Evolutionary conservation across 2,888 invertebrate species (phyloP).

Genomic region (Ernsta delagoae): DNA sequence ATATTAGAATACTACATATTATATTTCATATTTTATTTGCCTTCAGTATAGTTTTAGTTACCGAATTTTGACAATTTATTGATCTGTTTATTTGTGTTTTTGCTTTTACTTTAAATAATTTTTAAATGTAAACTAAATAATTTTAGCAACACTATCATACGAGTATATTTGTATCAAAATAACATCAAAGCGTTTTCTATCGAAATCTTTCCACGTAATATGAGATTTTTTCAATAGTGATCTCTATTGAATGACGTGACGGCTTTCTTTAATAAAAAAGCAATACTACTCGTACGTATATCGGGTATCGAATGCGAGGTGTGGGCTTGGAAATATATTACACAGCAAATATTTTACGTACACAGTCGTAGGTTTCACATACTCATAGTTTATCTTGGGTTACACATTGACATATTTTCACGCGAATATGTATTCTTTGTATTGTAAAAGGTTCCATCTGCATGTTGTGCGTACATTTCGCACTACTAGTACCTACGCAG

Average conservation of each 20-base stretch:
- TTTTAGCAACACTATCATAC: neutral
- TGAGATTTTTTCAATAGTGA: slow-evolving; percentile 5
- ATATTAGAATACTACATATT: no score
- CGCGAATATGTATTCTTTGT: neutral
- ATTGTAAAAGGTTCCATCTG: neutral
- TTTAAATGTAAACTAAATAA: neutral
- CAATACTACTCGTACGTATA: neutral
- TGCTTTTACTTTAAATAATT: no score
- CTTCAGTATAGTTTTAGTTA: no score
- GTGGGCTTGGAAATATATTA: slow-evolving; percentile 9
- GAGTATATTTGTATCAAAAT: no score
- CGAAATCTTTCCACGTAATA: neutral
- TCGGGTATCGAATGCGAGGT: neutral
- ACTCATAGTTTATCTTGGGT: neutral
- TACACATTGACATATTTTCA: neutral
- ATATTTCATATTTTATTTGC: no score
- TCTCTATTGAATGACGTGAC: slow-evolving; percentile 7
- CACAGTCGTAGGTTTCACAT: neutral
- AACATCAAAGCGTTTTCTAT: neutral
- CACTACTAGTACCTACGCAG: no score
- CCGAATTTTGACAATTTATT: no score
- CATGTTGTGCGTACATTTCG: neutral
- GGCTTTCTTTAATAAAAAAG: slow-evolving; percentile 12
- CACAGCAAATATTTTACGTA: slow-evolving; percentile 4
- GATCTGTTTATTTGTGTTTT: no score